Percentiles rank a stretch among this genome's conserved stretches.
Conservation (phyloP, 2,113 vertebrate species). For the Shinisaurus crocodilurus region DNA sequence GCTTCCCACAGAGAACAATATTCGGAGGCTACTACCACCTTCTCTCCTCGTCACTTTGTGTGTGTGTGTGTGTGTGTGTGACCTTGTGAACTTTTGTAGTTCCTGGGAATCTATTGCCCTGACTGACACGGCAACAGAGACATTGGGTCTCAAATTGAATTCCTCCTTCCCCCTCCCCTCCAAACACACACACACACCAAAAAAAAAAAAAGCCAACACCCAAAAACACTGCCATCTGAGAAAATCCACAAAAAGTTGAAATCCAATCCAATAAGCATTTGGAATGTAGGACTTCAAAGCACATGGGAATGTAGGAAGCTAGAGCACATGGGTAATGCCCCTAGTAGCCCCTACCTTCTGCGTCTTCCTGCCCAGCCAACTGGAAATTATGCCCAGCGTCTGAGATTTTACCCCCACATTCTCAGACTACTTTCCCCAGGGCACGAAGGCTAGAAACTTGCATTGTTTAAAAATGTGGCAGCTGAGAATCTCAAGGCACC, state of each 20-base stretch:
- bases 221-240: background rate
- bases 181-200: background rate
- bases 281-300: background rate
- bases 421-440: background rate
- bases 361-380: background rate
- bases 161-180: background rate
- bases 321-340: no score
- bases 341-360: no score
- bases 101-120: slow-evolving; percentile 36
- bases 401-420: background rate
- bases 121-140: slow-evolving; percentile 8
- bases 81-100: slow-evolving; percentile 25
- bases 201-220: background rate
- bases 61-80: background rate
- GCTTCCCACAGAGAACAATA: slow-evolving; percentile 3
- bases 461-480: background rate
- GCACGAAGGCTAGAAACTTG: background rate
- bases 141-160: slow-evolving; percentile 12
- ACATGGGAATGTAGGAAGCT: background rate
- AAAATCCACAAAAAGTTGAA: background rate
- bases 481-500: background rate
- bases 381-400: background rate
- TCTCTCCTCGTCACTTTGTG: background rate
- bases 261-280: slow-evolving; percentile 3
- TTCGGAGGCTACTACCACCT: background rate